These are phyloP conservation scores for Lynx canadensis DNA, from an alignment of 2,113 vertebrate genomes.

Conservation along the genomic window DNA sequence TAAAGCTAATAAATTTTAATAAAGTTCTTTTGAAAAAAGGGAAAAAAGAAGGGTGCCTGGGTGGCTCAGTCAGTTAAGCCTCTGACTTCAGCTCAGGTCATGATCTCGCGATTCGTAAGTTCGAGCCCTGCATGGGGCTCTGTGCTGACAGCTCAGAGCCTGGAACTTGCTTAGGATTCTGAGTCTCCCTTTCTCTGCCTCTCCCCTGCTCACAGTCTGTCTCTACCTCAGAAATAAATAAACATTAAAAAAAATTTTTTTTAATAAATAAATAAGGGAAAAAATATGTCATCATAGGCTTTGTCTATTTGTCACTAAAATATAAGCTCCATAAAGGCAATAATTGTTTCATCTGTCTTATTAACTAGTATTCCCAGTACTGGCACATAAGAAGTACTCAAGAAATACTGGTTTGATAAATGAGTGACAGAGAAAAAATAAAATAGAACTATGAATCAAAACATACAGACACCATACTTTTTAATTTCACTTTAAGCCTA, in stretches of 20 bases:
- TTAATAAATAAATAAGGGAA: not conserved
- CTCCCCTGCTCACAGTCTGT: no score
- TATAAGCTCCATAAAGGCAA: not conserved
- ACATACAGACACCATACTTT: not conserved
- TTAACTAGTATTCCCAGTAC: not conserved
- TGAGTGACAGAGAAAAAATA: not conserved
- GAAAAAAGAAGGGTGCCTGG: not conserved
- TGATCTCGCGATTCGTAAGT: no score
- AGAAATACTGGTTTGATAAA: not conserved
- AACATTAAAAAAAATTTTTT: no score
- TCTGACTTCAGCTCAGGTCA: no score
- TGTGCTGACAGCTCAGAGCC: no score
- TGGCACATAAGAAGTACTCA: not conserved
- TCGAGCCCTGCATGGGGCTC: no score
- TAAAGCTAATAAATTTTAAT: not conserved
- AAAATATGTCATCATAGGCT: not conserved
- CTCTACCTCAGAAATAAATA: no score
- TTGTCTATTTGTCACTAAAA: not conserved
- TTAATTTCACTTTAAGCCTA: conserved; percentile 35
- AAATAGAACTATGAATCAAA: not conserved
- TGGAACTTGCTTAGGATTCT: no score
- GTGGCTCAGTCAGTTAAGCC: no score
- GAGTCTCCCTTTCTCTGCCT: no score
- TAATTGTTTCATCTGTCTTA: not conserved
- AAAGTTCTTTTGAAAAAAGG: not conserved